Percentiles rank a stretch among this genome's conserved stretches.
Evolutionary conservation across 2,888 invertebrate genomes (phyloP).

Genomic region (Hanleya hanleyi): DNA sequence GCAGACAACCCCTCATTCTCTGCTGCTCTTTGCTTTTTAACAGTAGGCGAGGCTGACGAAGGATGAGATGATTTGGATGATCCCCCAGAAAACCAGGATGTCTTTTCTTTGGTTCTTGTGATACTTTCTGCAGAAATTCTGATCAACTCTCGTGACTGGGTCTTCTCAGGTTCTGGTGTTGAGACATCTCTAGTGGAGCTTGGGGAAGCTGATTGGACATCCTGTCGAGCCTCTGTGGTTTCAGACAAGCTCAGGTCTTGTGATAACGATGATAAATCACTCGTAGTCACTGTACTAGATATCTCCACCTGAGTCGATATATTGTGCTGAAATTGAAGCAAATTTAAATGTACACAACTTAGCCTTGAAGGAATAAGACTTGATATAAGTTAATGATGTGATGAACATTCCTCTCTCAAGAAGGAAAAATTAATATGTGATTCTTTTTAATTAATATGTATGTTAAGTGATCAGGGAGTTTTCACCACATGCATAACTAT

Average conservation of each 20-base stretch:
- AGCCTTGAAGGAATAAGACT: no score
- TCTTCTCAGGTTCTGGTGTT: neutral
- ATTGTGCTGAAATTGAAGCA: no score
- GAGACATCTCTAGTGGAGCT: neutral
- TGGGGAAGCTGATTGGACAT: slow-evolving; percentile 20
- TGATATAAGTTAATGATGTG: no score
- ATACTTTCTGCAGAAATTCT: slow-evolving; percentile 62
- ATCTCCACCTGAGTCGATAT: no score
- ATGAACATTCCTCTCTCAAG: no score
- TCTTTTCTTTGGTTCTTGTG: slow-evolving; percentile 54
- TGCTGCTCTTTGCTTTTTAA: neutral
- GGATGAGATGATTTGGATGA: neutral
- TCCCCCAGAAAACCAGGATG: slow-evolving; percentile 44
- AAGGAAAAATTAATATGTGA: no score
- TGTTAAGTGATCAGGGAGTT: no score
- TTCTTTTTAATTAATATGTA: no score
- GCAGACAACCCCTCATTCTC: neutral
- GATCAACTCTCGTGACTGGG: slow-evolving; percentile 52
- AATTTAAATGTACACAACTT: no score
- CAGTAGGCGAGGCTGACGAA: neutral
- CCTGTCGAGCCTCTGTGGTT: slow-evolving; percentile 12
- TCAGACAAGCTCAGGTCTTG: neutral
- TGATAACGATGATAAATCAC: neutral
- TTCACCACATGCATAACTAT: no score
- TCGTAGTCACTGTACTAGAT: neutral